Percentiles rank a stretch among this genome's conserved stretches.
Evolutionary conservation across 2,888 invertebrate species (phyloP).

Genomic region (Opisthograptis luteolata): DNA sequence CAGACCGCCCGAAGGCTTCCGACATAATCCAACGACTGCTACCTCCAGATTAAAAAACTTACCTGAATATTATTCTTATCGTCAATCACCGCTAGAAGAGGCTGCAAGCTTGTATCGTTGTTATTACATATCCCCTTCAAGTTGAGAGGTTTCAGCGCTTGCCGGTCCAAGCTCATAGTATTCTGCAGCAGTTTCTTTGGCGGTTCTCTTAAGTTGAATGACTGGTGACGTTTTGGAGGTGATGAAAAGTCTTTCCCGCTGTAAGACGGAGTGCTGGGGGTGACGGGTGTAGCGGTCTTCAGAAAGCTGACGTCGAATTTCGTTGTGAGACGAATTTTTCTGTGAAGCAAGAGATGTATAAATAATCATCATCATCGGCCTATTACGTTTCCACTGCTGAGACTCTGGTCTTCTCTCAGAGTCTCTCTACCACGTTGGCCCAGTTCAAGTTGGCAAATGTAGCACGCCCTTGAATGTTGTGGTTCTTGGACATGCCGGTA

Average conservation of each 20-base stretch:
- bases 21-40: neutral
- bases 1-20: no score
- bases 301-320: slow-evolving; percentile 77
- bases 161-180: slow-evolving; percentile 70
- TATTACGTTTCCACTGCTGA: no score
- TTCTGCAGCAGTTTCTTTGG: slow-evolving; percentile 57
- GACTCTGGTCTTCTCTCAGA: no score
- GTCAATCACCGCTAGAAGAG: slow-evolving; percentile 75
- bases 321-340: slow-evolving; percentile 73
- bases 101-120: slow-evolving; percentile 58
- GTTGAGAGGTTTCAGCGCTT: slow-evolving; percentile 68
- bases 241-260: slow-evolving; percentile 46
- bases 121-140: slow-evolving; percentile 73
- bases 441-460: no score
- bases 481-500: no score
- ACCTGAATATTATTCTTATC: slow-evolving; percentile 80
- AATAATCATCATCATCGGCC: no score
- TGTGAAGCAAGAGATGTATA: slow-evolving; percentile 36
- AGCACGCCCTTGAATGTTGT: no score
- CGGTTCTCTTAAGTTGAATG: slow-evolving; percentile 60
- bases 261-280: slow-evolving; percentile 49
- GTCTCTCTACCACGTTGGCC: no score
- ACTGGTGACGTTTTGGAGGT: slow-evolving; percentile 66
- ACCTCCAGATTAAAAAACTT: slow-evolving; percentile 7
- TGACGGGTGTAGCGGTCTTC: slow-evolving; percentile 56